phyloP scores from a whole-genome alignment of 2,888 invertebrate species.

The Lasioglossum vierecki region DNA sequence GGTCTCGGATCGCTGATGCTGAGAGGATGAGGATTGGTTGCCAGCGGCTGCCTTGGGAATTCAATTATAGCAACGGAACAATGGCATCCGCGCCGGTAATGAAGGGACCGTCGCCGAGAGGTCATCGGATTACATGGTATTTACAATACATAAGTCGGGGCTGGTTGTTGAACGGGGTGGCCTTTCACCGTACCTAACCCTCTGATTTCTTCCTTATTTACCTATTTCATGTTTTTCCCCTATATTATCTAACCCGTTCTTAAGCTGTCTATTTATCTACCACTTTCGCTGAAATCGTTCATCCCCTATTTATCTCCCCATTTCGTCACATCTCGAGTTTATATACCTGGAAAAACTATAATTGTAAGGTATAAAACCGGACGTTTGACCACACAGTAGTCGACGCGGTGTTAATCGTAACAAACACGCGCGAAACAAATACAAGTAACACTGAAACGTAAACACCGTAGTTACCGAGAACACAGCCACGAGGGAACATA shows the following conservation, averaged over 20 bases:
- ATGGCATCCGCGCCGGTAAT: conserved; percentile 78
- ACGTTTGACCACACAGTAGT: not conserved
- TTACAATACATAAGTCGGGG: conserved; percentile 75
- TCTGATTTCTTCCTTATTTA: conserved; percentile 6
- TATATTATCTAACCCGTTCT: not conserved
- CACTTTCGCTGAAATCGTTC: not conserved
- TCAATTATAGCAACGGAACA: conserved; percentile 81
- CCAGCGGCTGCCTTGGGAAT: conserved; percentile 78
- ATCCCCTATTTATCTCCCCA: not conserved
- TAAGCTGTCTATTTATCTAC: not conserved
- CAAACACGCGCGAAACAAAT: not conserved
- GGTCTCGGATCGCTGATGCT: conserved; percentile 69
- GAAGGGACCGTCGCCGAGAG: conserved; percentile 75
- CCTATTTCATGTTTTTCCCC: not conserved
- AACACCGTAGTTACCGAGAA: not conserved
- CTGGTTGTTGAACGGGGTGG: conserved; percentile 53
- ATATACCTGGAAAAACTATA: not conserved
- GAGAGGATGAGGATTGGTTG: conserved; percentile 72
- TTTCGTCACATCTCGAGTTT: not conserved
- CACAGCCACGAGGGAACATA: not conserved
- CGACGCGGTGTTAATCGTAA: not conserved
- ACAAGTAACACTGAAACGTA: not conserved
- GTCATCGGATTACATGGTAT: conserved; percentile 79
- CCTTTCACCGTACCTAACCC: conserved; percentile 31
- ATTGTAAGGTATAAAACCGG: not conserved